Evolutionary conservation across 2,888 invertebrate species (phyloP).

Genomic region (Troglohyphantes excavatus): DNA sequence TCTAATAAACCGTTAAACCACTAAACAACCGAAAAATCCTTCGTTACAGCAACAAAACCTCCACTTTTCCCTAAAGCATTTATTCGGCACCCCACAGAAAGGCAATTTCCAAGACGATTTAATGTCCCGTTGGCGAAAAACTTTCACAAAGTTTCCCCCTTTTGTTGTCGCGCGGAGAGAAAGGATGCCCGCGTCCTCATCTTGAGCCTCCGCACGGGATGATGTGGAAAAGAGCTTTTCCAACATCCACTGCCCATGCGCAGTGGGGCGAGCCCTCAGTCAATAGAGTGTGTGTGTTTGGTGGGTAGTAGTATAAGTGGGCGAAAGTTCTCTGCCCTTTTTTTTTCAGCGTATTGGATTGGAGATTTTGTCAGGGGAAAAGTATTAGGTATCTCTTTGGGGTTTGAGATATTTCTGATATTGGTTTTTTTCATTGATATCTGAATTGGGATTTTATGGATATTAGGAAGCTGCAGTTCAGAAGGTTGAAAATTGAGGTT

Average conservation of each 20-base stretch:
- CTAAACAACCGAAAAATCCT: background rate
- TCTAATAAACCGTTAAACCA: background rate
- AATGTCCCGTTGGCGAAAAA: background rate
- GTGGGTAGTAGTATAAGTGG: conserved; percentile 54
- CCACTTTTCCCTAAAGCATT: background rate
- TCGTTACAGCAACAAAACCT: background rate
- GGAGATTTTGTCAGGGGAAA: background rate
- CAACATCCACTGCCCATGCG: conserved; percentile 52
- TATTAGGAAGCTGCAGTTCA: background rate
- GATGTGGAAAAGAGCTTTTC: conserved; percentile 31
- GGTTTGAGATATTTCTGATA: background rate
- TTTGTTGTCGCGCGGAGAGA: background rate
- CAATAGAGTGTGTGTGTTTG: conserved; percentile 34
- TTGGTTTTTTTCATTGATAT: background rate
- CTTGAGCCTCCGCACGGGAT: conserved; percentile 5
- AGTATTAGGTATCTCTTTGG: background rate
- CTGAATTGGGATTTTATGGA: background rate
- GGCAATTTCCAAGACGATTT: background rate
- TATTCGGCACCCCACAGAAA: background rate
- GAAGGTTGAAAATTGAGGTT: no score
- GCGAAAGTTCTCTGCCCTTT: conserved; percentile 24
- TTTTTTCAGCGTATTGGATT: background rate
- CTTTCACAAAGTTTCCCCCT: conserved; percentile 33
- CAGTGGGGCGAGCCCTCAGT: conserved; percentile 28
- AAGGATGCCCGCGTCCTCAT: background rate